Base-by-base conservation (phyloP, 1,140 invertebrate species). In the Trichonephila clavata region DNA sequence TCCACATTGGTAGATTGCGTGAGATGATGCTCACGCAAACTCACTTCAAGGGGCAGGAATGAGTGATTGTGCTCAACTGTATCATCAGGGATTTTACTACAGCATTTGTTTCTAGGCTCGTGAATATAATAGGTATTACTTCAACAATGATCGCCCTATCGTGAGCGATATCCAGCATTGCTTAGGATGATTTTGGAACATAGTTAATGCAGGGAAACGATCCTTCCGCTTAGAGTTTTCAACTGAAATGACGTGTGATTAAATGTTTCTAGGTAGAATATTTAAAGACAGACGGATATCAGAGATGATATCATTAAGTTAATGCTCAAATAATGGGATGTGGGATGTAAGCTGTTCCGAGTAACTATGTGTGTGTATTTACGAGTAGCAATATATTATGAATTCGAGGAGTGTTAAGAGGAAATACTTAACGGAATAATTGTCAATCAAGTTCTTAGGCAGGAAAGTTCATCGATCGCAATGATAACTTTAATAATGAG, bases 121-220 rank as follows among this genome's bases (percentile, higher is more conserved):
- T 61, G 86, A 71, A 32, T 88, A 71, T 68, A 88, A 88, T 88
- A 71, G 86, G 86, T 88, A 88, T 88, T 88, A 88, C 39, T 71
- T n/a, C 86, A n/a, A 63, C 63, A 32, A 13, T 88, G 63, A 88
- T 24, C 21, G 43, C 8, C 32, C 5, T 88, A 57, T 32, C 86
- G 86, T 71, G 86, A 88, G 3, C 10, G 63, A 68, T 10, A 24
- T 61, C 20, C 20, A 20, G 61, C 27, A 88, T 71, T 39, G 61
- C 63, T 88, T 65, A 63, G 68, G 63, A 88, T 63, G 63, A 68
- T 71, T 68, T 71, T 71, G 8, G 21, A 7, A 24, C 32, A 14
- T 63, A 88, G 86, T 43, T 88, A 39, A 68, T 68, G 20, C 14
- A 77, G 68, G 32, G 27, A 77, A 77, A 5, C 27, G 68, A 77